Conservation (phyloP, 2,113 vertebrate species). For the Mus pahari region DNA sequence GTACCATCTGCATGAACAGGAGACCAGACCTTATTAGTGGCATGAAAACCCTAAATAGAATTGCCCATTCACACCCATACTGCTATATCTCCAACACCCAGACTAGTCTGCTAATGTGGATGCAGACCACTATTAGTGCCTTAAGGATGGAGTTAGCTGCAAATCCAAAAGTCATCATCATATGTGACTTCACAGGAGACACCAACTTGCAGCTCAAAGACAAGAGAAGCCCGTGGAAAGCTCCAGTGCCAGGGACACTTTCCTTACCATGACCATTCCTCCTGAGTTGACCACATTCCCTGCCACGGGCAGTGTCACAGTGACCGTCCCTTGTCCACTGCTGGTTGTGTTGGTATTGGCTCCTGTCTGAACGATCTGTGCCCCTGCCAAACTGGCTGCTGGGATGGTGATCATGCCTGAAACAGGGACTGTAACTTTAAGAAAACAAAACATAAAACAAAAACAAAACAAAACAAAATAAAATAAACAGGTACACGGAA, state of each 20-base stretch:
- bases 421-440: conserved; percentile 92
- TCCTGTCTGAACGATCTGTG: conserved; percentile 97
- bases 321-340: conserved; percentile 97
- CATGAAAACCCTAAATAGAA: conserved; percentile 7
- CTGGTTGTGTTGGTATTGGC: conserved; percentile 97
- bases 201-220: conserved; percentile 14
- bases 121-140: neutral
- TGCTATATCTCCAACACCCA: neutral
- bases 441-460: conserved; percentile 84
- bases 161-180: neutral
- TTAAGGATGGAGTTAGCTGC: neutral
- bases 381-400: conserved; percentile 96
- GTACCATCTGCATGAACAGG: conserved; percentile 92
- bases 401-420: conserved; percentile 99
- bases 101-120: neutral
- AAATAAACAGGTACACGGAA: conserved; percentile 86
- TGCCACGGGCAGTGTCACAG: conserved; percentile 97
- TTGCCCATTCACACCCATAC: neutral
- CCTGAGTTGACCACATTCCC: conserved; percentile 98
- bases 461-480: conserved; percentile 81
- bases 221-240: neutral
- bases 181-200: neutral
- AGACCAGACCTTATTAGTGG: neutral
- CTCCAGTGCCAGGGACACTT: neutral
- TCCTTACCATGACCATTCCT: conserved; percentile 99